Evolutionary conservation across 1,140 invertebrate species (phyloP).

Genomic region (Drosophila littoralis): DNA sequence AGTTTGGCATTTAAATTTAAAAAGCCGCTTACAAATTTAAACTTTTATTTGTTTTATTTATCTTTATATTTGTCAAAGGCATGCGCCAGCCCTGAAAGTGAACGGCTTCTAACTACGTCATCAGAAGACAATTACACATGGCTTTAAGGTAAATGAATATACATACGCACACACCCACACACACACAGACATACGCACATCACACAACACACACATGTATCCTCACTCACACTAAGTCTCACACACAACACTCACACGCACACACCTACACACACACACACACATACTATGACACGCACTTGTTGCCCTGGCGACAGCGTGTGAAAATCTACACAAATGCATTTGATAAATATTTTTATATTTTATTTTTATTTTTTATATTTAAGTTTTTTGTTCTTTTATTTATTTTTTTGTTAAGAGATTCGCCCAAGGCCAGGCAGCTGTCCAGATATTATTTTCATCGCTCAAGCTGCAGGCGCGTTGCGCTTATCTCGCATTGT

Average conservation of each 20-base stretch:
- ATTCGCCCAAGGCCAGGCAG: conserved; percentile 54
- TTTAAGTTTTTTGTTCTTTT: conserved; percentile 10
- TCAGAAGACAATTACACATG: conserved; percentile 16
- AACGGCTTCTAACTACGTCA: conserved; percentile 36
- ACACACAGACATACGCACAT: no score
- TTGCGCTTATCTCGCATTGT: conserved; percentile 49
- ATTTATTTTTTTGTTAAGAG: conserved; percentile 12
- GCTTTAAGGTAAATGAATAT: conserved; percentile 15
- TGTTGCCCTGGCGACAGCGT: conserved; percentile 62
- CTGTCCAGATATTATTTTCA: conserved; percentile 36
- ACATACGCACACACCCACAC: not conserved
- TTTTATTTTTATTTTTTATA: conserved; percentile 4
- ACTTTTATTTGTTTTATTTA: not conserved
- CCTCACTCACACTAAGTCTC: no score
- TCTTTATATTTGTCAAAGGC: not conserved
- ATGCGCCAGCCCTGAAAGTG: conserved; percentile 27
- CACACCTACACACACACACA: conserved; percentile 3
- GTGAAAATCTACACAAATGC: conserved; percentile 67
- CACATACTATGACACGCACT: conserved; percentile 22
- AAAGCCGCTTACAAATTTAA: not conserved
- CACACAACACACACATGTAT: not conserved
- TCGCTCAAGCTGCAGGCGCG: conserved; percentile 3
- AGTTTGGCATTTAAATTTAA: no score
- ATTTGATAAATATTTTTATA: conserved; percentile 17
- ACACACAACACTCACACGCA: not conserved